Percentiles rank a stretch among this genome's conserved stretches.
phyloP scores from a whole-genome alignment of 2,888 invertebrate genomes.

The Zaprionus obscuricornis region DNA sequence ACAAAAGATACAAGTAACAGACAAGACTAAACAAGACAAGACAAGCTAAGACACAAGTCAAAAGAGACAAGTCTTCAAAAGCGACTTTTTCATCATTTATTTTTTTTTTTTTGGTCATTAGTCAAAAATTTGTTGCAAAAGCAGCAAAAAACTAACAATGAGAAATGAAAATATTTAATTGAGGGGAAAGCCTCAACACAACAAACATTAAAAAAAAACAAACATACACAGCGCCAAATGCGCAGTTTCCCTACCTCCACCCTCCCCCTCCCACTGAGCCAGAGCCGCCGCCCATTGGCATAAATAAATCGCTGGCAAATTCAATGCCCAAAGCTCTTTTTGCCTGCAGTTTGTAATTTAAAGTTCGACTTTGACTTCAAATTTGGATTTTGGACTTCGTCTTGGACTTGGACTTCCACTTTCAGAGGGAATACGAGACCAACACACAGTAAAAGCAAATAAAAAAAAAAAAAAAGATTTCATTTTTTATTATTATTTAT shows the following conservation, averaged over 20 bases:
- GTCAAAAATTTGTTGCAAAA: slow-evolving; percentile 60
- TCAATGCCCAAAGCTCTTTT: slow-evolving; percentile 32
- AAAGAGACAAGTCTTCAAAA: slow-evolving; percentile 4
- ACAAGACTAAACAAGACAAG: too few species aligned
- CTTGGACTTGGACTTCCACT: slow-evolving; percentile 53
- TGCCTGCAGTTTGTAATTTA: slow-evolving; percentile 49
- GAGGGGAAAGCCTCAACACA: slow-evolving; percentile 61
- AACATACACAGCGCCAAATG: too few species aligned
- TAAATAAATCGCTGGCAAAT: slow-evolving; percentile 25
- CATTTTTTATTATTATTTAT: slow-evolving; percentile 11
- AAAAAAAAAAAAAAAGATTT: slow-evolving; percentile 42
- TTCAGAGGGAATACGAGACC: slow-evolving; percentile 39
- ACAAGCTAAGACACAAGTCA: background rate
- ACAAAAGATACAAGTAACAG: background rate
- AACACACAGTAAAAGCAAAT: slow-evolving; percentile 23
- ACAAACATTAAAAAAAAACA: background rate
- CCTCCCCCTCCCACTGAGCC: slow-evolving; percentile 26
- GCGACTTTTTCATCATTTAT: slow-evolving; percentile 51
- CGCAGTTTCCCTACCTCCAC: too few species aligned
- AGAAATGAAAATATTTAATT: slow-evolving; percentile 56
- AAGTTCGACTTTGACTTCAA: slow-evolving; percentile 39
- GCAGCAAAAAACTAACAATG: slow-evolving; percentile 50
- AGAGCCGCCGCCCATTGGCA: slow-evolving; percentile 18
- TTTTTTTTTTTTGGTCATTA: slow-evolving; percentile 53
- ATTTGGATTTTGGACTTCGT: slow-evolving; percentile 34